phyloP scores from a whole-genome alignment of 2,888 invertebrate genomes.

The Lepeophtheirus nordmannii region DNA sequence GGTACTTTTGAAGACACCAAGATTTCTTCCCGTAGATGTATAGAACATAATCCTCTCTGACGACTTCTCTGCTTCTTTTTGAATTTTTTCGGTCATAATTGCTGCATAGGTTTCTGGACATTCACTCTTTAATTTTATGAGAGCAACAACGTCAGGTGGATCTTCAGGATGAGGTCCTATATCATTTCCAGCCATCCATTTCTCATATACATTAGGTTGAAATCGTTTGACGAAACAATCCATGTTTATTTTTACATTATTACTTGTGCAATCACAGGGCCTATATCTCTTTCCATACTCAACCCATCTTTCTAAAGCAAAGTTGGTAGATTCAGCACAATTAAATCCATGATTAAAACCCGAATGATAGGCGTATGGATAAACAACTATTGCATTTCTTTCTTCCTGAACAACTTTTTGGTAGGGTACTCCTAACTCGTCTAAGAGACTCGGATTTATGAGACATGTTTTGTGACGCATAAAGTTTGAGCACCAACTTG shows the following conservation, averaged over 20 bases:
- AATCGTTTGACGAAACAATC: conserved; percentile 8
- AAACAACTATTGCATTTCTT: conserved; percentile 18
- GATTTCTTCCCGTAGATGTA: neutral
- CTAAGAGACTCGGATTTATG: conserved; percentile 14
- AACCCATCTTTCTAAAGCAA: conserved; percentile 21
- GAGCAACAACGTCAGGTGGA: conserved; percentile 16
- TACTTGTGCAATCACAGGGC: conserved; percentile 13
- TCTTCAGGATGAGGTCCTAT: conserved; percentile 23
- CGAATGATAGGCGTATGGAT: conserved; percentile 23
- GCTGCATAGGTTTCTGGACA: conserved; percentile 6
- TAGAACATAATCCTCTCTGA: neutral
- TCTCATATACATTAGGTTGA: conserved; percentile 20
- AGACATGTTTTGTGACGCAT: conserved; percentile 23
- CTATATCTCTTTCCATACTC: conserved; percentile 22
- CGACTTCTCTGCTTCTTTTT: neutral
- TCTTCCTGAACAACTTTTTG: conserved; percentile 23
- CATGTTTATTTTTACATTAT: conserved; percentile 6
- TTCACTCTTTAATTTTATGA: conserved; percentile 7
- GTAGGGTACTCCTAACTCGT: conserved; percentile 20
- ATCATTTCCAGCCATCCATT: conserved; percentile 13
- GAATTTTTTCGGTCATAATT: conserved; percentile 2
- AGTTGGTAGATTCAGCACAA: conserved; percentile 24
- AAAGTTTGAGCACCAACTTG: conserved; percentile 17
- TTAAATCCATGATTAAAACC: conserved; percentile 25
- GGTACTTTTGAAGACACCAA: neutral